Conservation (phyloP, 2,888 invertebrate species). For the Homarus gammarus region DNA sequence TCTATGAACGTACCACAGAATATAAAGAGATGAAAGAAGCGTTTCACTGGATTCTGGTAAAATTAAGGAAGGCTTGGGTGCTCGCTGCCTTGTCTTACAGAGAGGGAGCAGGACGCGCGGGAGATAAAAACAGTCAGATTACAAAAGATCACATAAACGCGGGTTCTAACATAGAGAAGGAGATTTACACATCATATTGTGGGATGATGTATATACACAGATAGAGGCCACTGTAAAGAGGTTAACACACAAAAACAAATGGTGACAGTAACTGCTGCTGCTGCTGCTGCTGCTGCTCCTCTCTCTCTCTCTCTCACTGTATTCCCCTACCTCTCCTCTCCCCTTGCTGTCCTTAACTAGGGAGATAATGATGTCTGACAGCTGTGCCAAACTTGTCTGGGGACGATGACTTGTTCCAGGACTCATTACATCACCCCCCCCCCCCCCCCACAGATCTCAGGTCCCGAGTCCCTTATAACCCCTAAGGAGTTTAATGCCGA, state of each 20-base stretch:
- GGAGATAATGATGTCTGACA: constrained; percentile 45
- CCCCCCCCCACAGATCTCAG: constrained; percentile 12
- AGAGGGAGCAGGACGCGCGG: too few relatives aligned
- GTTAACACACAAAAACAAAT: not conserved
- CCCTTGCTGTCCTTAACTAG: constrained; percentile 21
- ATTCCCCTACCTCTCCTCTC: not conserved
- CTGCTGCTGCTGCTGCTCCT: not conserved
- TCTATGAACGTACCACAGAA: too few relatives aligned
- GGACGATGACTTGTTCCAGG: constrained; percentile 9
- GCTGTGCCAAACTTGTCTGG: constrained; percentile 24
- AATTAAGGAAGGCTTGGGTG: too few relatives aligned
- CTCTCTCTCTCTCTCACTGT: constrained; percentile 5
- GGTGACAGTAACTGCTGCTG: not conserved
- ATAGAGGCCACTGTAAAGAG: not conserved
- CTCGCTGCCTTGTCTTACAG: too few relatives aligned
- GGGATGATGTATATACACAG: too few relatives aligned
- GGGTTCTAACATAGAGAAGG: too few relatives aligned
- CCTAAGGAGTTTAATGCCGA: constrained; percentile 10
- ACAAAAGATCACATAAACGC: too few relatives aligned
- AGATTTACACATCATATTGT: too few relatives aligned
- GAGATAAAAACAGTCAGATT: too few relatives aligned
- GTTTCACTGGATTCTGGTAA: too few relatives aligned
- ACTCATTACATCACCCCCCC: not conserved
- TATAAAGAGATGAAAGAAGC: too few relatives aligned
- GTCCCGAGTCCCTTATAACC: not conserved